Conservation (phyloP, 1,140 invertebrate genomes). For the Eupeodes corollae region DNA sequence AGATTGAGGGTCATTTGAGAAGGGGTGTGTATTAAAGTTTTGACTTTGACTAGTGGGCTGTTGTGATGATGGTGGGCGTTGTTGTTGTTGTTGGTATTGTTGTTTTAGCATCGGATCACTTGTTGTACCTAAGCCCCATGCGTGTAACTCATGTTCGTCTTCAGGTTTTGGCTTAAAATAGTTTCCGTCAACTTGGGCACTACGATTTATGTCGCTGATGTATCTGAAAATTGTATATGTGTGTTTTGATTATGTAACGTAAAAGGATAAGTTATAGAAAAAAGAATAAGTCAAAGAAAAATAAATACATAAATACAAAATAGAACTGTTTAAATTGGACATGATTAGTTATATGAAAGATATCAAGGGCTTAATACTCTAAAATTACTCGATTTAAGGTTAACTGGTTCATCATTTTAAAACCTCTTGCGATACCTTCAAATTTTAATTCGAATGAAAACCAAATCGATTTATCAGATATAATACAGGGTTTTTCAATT, state of each 20-base stretch:
- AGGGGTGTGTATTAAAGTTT: conserved; percentile 21
- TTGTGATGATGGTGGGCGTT: conserved; percentile 15
- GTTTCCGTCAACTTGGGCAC: conserved; percentile 40
- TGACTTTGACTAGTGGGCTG: conserved; percentile 36
- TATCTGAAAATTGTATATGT: conserved; percentile 36
- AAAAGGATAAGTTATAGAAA: background rate
- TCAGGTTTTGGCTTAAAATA: conserved; percentile 42
- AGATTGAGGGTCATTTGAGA: too few species aligned
- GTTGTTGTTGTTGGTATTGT: conserved; percentile 16
- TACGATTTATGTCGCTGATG: conserved; percentile 43
- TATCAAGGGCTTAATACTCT: too few species aligned
- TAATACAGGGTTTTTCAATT: too few species aligned
- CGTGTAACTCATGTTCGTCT: conserved; percentile 44
- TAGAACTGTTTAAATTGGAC: too few species aligned
- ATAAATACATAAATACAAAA: too few species aligned
- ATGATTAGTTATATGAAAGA: too few species aligned
- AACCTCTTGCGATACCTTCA: too few species aligned
- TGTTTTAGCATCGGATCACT: conserved; percentile 14
- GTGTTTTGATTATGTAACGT: background rate
- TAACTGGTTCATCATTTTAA: too few species aligned
- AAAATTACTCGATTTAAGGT: too few species aligned
- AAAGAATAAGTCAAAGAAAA: too few species aligned
- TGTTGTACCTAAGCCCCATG: conserved; percentile 43
- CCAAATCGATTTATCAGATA: too few species aligned
- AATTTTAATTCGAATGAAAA: too few species aligned